Base-by-base conservation (phyloP, 1,140 invertebrate species). In the Calephelis nemesis region DNA sequence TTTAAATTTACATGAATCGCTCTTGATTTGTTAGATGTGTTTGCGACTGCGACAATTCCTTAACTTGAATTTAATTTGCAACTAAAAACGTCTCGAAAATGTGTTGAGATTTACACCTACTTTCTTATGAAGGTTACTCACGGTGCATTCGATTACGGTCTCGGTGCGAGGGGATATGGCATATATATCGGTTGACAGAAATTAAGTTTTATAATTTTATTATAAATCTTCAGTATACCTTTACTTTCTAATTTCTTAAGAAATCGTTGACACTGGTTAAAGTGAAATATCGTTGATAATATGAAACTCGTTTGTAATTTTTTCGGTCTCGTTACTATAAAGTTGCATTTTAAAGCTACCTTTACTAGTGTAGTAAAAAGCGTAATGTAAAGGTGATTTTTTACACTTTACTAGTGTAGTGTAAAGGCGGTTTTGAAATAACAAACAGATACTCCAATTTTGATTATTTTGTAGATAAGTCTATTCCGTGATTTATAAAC, bases 61-160 rank as follows among this genome's bases (percentile, higher is more conserved):
- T 75, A 10, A 72, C 60, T 62, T 47, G 63, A 7, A 73, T 65
- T 19, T 68, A 75, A 47, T 75, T 75, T 0, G 74, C 52, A 45
- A 75, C 30, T 7, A 75, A 63, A 0, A 75, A 19, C 6, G 63
- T 49, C 1, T 75, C 65, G 0, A 49, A 66, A 47, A 66, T 58
- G 39, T 72, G 52, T 60, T 72, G 70, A 73, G 4, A 8, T 71
- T 63, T 30, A 67, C 8, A 4, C 69, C 74, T 69, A 69, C 63
- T 4, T 19, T 63, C 1, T 67, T 47, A 1, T 73, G 62, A 3
- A 71, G 66, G 42, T 75, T 73, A 19, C 13, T 10, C 5, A 75
- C 71, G 6, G 65, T 49, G 9, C 71, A 75, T 71, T 75, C 74
- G 5, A 75, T 75, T 7, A 75, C 50, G 0, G 69, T 71, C 63